Evolutionary conservation across 2,888 invertebrate species (phyloP), one percentile per base, ranked within the genome.

Genomic region (Nemapogon koenigi): DNA sequence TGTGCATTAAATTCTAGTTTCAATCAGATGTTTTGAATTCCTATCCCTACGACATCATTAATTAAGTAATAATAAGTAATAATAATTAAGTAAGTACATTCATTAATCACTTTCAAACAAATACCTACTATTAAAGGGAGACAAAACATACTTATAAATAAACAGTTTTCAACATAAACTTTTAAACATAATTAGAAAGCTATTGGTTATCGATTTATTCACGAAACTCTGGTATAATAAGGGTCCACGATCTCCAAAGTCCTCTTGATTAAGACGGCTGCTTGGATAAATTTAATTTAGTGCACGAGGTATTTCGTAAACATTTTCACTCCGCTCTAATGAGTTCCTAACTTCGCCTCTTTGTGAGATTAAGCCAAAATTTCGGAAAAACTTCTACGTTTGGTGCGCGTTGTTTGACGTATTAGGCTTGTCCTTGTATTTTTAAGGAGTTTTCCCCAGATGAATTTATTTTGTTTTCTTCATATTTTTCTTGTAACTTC

Each of bases 271-370:
- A n/a, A n/a, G n/a, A n/a, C n/a, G n/a, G n/a, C n/a, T n/a, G n/a
- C 25, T 25, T 14, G 14, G 10, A 35, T 35, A 35, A 26, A 35
- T 35, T 35, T 22, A 26, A 25, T 35, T 35, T 22, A 22, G 22
- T 22, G 16, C 16, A 55, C 50, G 56, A 63, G 59, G 62, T 64
- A 60, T 61, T 57, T 59, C 53, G 55, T 57, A 54, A 58, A 57
- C 61, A 55, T 53, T 54, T 50, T 45, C 49, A 55, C 53, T 55
- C 16, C 54, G 57, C 56, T 58, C 60, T 70, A 69, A 71, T 68
- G 66, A 71, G 67, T 68, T 69, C 53, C 49, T 41, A 68, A 71
- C 62, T 70, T 63, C 51, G 49, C 55, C 55, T 59, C 58, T 63
- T 62, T 61, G 63, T 57, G 53, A 62, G 59, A 65, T 63, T 64